A percentile compares a stretch with the other conserved stretches of the same genome.
These are phyloP conservation scores for Lepus timidus DNA, from an alignment of 2,113 vertebrate genomes.

Conservation along the genomic window DNA sequence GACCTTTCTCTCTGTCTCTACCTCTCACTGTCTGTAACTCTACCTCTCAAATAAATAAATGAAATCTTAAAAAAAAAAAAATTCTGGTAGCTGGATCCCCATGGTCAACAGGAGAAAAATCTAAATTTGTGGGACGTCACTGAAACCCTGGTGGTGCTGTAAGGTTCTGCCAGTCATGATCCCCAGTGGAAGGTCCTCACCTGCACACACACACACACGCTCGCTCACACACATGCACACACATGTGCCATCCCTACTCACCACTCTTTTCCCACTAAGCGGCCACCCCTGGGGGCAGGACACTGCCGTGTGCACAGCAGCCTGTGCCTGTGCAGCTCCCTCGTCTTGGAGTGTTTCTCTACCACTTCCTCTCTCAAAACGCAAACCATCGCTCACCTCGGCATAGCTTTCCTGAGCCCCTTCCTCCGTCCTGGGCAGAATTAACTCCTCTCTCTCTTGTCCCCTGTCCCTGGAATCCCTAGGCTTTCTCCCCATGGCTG, in stretches of 20 bases:
- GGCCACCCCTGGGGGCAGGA: neutral
- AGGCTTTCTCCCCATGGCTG: fast-evolving
- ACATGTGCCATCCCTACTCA: no score
- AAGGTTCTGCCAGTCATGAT: neutral
- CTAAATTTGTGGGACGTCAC: neutral
- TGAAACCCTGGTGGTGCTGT: neutral
- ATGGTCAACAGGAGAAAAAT: neutral
- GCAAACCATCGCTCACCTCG: neutral
- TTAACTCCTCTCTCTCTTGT: fast-evolving
- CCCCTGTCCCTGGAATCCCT: fast-evolving
- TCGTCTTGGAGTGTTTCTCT: neutral
- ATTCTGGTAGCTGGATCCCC: neutral
- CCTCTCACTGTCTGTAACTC: no score
- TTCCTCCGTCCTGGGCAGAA: neutral
- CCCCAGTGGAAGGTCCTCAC: neutral
- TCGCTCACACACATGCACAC: neutral
- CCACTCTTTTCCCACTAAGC: no score
- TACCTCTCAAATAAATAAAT: no score
- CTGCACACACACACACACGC: fast-evolving
- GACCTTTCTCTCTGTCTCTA: no score
- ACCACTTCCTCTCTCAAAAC: neutral
- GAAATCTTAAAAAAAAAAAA: neutral
- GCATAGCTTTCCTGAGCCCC: fast-evolving
- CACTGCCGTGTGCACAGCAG: fast-evolving
- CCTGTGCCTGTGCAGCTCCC: neutral